Conservation (phyloP, 2,113 vertebrate genomes). For the Fregata magnificens region DNA sequence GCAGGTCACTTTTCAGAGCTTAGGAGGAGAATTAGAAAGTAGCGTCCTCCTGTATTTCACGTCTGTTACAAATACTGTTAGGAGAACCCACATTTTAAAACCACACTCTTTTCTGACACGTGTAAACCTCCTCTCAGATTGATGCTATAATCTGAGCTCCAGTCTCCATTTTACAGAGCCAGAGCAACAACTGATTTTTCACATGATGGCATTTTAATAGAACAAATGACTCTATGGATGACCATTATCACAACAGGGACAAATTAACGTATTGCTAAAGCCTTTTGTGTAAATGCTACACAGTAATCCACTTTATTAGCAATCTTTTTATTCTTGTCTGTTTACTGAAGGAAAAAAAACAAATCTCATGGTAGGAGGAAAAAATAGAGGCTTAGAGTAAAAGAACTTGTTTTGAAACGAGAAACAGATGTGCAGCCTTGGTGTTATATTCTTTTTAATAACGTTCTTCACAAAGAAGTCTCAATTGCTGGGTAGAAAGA, state of each 20-base stretch:
- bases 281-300: not conserved
- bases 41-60: not conserved
- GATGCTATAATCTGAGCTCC: not conserved
- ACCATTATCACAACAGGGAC: not conserved
- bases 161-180: not conserved
- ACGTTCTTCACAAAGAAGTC: not conserved
- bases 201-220: not conserved
- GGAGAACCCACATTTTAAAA: not conserved
- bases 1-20: not conserved
- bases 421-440: conserved; percentile 42
- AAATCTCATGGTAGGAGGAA: not conserved
- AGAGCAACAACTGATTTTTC: not conserved
- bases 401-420: not conserved
- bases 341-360: not conserved
- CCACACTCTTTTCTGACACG: not conserved
- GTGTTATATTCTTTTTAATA: not conserved
- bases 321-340: not conserved
- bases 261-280: not conserved
- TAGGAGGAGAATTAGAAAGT: not conserved
- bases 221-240: not conserved
- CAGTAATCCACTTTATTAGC: not conserved
- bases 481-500: not conserved
- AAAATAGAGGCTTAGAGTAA: not conserved
- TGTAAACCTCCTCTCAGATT: not conserved
- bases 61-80: not conserved